Evolutionary conservation across 2,113 vertebrate genomes (phyloP).

Genomic region (Coryphaenoides rupestris): DNA sequence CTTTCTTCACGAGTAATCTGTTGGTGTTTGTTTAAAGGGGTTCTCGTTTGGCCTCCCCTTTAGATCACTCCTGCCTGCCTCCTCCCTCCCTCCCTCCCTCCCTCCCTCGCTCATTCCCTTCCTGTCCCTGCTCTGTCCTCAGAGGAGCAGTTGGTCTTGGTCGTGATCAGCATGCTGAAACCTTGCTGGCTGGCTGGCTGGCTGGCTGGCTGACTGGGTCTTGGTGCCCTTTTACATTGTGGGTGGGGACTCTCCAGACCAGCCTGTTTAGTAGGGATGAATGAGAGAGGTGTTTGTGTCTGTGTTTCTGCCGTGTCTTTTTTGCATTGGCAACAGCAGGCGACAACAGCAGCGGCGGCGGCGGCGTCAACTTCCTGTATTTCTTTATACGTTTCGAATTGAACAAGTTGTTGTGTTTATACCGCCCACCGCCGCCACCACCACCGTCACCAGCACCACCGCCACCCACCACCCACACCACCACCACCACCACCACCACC

Average conservation of each 20-base stretch:
- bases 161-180: constrained; percentile 56
- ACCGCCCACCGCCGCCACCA: no score
- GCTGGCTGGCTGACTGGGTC: constrained; percentile 45
- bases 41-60: not conserved
- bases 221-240: constrained; percentile 56
- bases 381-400: not conserved
- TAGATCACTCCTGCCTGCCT: not conserved
- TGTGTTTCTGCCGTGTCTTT: no score
- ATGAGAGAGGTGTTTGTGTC: no score
- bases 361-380: not conserved
- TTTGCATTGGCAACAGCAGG: no score
- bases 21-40: not conserved
- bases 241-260: constrained; percentile 39
- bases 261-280: constrained; percentile 63
- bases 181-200: not conserved
- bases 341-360: no score
- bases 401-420: not conserved
- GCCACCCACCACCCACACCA: no score
- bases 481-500: no score
- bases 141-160: not conserved
- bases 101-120: constrained; percentile 4
- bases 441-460: no score
- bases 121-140: not conserved
- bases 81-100: constrained; percentile 30
- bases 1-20: not conserved